Conservation (phyloP, 2,888 invertebrate genomes). For the Orthosia incerta region DNA sequence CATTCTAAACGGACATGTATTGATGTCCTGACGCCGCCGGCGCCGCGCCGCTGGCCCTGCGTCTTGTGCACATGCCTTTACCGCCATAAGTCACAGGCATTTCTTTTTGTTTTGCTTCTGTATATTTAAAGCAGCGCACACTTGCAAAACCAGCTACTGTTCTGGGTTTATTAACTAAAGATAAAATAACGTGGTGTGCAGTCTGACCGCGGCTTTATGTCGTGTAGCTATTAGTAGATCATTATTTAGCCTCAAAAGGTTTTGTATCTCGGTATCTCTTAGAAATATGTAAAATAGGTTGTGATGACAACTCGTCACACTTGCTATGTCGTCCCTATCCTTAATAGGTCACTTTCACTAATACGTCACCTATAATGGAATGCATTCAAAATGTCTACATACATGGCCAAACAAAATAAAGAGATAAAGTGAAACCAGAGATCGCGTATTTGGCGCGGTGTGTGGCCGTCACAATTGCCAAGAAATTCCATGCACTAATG, state of each 20-base stretch:
- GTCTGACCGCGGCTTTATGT: not conserved
- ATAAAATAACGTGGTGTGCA: not conserved
- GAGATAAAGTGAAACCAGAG: constrained; percentile 31
- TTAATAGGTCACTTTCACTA: no score
- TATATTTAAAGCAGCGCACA: not conserved
- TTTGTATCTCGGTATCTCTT: not conserved
- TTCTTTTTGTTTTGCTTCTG: not conserved
- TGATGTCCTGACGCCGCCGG: constrained; percentile 34
- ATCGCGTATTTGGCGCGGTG: constrained; percentile 44
- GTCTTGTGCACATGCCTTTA: constrained; percentile 1
- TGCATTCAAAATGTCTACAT: constrained; percentile 22
- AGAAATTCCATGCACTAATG: constrained; percentile 59
- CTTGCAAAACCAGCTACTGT: no score
- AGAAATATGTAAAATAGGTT: constrained; percentile 11
- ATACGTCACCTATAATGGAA: constrained; percentile 19
- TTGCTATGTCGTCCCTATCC: no score
- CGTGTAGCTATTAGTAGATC: not conserved
- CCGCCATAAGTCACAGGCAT: constrained; percentile 7
- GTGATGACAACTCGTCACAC: no score
- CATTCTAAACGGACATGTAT: constrained; percentile 56
- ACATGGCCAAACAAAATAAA: constrained; percentile 42
- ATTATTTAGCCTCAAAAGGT: not conserved
- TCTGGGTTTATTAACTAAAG: not conserved
- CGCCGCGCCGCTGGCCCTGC: not conserved
- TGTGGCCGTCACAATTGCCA: constrained; percentile 49